Evolutionary conservation across 2,797 vertebrate genomes (phyloP).

Genomic region (Momotus momota): DNA sequence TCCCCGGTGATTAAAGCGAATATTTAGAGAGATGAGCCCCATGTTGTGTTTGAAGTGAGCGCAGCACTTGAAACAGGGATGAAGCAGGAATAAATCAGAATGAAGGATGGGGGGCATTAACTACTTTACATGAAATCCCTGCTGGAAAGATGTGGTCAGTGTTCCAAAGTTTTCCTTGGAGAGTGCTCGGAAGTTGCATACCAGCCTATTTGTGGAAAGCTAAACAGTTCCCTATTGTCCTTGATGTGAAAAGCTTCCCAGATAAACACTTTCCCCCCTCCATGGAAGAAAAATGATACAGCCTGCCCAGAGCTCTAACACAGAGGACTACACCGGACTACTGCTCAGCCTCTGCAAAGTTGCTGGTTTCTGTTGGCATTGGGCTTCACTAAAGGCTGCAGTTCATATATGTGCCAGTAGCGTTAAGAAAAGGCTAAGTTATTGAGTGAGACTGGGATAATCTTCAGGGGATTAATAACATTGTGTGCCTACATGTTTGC

Average conservation of each 20-base stretch:
- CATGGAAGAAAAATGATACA: slow-evolving; percentile 28
- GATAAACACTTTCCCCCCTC: slow-evolving; percentile 46
- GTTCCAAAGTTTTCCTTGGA: slow-evolving; percentile 31
- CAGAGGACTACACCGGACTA: background rate
- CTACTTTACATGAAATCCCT: slow-evolving; percentile 32
- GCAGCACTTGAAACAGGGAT: background rate
- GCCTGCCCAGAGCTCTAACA: background rate
- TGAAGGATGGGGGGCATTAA: slow-evolving; percentile 29
- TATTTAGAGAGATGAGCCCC: background rate
- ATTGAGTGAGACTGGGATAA: background rate
- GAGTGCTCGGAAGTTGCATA: slow-evolving; percentile 40
- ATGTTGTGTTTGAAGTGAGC: background rate
- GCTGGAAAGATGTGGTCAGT: background rate
- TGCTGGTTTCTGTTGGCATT: slow-evolving; percentile 10
- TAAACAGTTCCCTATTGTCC: slow-evolving; percentile 60
- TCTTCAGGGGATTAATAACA: background rate
- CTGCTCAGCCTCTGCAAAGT: background rate
- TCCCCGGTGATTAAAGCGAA: background rate
- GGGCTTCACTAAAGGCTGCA: background rate
- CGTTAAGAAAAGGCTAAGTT: background rate
- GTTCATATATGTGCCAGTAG: background rate
- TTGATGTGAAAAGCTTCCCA: slow-evolving; percentile 37
- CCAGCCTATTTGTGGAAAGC: slow-evolving; percentile 51
- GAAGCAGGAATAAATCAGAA: slow-evolving; percentile 41
- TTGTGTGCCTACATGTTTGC: background rate